Conservation (phyloP, 30 jellyfish, hydroid and myxozoan genomes). For the Hydra vulgaris region DNA sequence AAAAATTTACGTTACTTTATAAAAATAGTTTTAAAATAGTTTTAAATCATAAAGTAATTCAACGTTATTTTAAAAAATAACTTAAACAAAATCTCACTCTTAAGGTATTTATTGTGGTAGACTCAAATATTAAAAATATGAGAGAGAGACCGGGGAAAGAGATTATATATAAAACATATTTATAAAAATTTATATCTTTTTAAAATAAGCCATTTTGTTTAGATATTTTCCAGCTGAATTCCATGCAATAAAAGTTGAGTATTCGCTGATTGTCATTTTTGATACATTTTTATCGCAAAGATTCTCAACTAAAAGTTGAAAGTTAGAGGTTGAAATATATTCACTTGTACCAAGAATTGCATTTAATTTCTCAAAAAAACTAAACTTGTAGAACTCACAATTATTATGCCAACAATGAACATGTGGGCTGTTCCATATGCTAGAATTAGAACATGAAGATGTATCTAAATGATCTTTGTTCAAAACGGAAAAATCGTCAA, state of each 20-base stretch:
- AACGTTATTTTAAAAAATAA: no score
- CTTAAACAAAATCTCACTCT: no score
- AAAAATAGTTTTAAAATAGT: no score
- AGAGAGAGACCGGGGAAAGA: no score
- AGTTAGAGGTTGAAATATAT: background rate
- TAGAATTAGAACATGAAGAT: background rate
- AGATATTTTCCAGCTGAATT: background rate
- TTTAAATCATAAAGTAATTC: no score
- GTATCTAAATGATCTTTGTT: background rate
- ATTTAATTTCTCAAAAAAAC: background rate
- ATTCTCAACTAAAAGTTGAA: background rate
- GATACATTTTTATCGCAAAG: background rate
- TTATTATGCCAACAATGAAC: background rate
- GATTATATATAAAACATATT: no score
- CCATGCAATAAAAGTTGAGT: constrained; percentile 1
- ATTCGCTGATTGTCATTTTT: background rate
- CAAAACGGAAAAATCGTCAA: background rate
- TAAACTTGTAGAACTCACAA: background rate
- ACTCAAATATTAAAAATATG: no score
- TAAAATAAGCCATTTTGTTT: no score
- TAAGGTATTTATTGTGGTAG: no score
- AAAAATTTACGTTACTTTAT: no score
- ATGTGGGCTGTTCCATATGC: background rate
- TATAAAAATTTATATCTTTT: no score
- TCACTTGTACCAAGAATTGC: background rate